Conservation (phyloP, 2,888 invertebrate genomes). For the Bugula neritina region DNA sequence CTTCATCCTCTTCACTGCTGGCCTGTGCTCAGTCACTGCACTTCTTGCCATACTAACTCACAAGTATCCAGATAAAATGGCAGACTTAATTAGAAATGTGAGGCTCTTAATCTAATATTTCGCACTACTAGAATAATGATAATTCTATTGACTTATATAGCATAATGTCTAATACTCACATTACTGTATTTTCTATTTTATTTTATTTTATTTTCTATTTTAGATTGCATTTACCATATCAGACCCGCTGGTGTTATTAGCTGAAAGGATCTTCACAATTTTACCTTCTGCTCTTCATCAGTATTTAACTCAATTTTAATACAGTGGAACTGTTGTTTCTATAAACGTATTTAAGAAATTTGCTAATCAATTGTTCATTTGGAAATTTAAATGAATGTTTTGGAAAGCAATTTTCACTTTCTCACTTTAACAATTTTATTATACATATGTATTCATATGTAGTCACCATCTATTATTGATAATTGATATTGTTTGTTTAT, state of each 20-base stretch:
- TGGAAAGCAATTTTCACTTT: too few relatives aligned
- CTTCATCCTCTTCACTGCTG: conserved; percentile 84
- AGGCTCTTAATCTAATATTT: conserved; percentile 30
- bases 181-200: too few relatives aligned
- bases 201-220: conserved; percentile 33
- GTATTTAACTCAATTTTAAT: conserved; percentile 57
- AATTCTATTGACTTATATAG: too few relatives aligned
- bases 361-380: too few relatives aligned
- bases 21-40: conserved; percentile 84
- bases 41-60: conserved; percentile 78
- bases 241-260: conserved; percentile 71
- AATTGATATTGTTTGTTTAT: too few relatives aligned
- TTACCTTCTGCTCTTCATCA: conserved; percentile 75
- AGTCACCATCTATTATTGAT: too few relatives aligned
- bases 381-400: too few relatives aligned
- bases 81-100: conserved; percentile 69
- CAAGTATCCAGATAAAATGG: conserved; percentile 86
- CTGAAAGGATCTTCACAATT: conserved; percentile 74
- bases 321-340: too few relatives aligned
- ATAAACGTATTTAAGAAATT: too few relatives aligned
- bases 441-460: too few relatives aligned
- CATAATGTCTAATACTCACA: too few relatives aligned
- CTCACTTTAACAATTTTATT: too few relatives aligned
- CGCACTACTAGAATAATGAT: neutral
- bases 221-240: conserved; percentile 72